Evolutionary conservation across 2,797 vertebrate genomes (phyloP).

Genomic region (Morus bassanus): DNA sequence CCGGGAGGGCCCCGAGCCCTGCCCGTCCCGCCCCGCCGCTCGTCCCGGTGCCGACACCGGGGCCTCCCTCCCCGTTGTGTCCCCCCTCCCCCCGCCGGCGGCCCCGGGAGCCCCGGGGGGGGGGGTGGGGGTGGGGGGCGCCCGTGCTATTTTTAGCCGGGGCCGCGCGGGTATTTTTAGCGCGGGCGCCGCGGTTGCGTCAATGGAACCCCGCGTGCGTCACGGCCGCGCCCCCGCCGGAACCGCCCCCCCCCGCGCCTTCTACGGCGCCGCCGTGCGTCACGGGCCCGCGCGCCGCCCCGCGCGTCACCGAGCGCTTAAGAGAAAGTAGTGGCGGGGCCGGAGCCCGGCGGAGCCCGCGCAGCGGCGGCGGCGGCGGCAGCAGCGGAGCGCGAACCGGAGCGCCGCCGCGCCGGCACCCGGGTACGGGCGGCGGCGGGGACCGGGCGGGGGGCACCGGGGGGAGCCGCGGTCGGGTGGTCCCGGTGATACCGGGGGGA

Average conservation of each 20-base stretch:
- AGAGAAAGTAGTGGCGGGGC: conserved; percentile 61
- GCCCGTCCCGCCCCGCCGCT: not conserved
- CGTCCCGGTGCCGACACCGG: not conserved
- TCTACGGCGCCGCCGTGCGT: conserved; percentile 80
- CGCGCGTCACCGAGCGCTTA: conserved; percentile 80
- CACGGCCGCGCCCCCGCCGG: conserved; percentile 79
- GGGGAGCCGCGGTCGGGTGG: not conserved
- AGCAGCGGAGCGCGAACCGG: not conserved
- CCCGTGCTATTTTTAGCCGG: conserved; percentile 79
- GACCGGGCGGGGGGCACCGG: not conserved
- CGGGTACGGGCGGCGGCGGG: not conserved
- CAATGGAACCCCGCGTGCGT: conserved; percentile 97
- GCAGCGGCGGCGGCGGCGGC: not conserved
- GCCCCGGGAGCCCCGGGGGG: not conserved
- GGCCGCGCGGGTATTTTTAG: conserved; percentile 83
- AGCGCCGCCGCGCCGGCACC: conserved; percentile 15
- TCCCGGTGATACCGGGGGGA: not conserved
- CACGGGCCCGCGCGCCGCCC: conserved; percentile 66
- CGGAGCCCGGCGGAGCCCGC: not conserved
- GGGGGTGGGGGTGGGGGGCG: not conserved
- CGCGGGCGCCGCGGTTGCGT: conserved; percentile 84
- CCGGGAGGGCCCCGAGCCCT: no score
- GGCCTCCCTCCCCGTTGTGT: not conserved
- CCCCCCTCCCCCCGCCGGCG: not conserved
- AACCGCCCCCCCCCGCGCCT: conserved; percentile 81